phyloP scores from a whole-genome alignment of 2,797 vertebrate genomes.

The Oophaga sylvatica region DNA sequence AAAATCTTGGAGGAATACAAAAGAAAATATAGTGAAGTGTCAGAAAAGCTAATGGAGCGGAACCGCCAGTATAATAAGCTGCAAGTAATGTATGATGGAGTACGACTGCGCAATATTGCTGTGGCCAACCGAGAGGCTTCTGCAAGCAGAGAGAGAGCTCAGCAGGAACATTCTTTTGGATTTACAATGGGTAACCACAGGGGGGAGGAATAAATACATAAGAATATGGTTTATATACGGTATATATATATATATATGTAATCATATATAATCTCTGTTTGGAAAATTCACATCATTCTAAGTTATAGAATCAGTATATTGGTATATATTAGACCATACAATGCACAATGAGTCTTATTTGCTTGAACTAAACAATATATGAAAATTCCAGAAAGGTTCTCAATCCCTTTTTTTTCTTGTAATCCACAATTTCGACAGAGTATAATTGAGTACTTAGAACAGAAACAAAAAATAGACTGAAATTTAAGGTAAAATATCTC shows the following conservation, averaged over 20 bases:
- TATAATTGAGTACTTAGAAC: no score
- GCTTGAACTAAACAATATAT: no score
- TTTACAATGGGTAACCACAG: slow-evolving; percentile 68
- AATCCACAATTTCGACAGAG: no score
- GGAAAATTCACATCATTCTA: not conserved
- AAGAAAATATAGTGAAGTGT: slow-evolving; percentile 87
- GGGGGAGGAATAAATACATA: not conserved
- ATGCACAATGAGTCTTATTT: no score
- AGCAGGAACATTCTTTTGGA: slow-evolving; percentile 68
- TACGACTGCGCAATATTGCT: slow-evolving; percentile 82
- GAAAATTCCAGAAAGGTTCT: no score
- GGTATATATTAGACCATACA: no score
- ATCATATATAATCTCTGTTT: not conserved
- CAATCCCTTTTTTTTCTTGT: no score
- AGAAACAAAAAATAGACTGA: no score
- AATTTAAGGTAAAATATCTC: no score
- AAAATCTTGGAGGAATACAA: slow-evolving; percentile 91
- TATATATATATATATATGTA: not conserved
- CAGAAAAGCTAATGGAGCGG: slow-evolving; percentile 87
- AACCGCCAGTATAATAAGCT: slow-evolving; percentile 90
- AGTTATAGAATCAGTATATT: no score
- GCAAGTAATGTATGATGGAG: slow-evolving; percentile 85
- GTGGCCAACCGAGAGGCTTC: slow-evolving; percentile 70
- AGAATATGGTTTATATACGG: not conserved
- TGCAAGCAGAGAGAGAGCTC: slow-evolving; percentile 62